Conservation (phyloP, 2,113 vertebrate genomes). For the Channa argus region DNA sequence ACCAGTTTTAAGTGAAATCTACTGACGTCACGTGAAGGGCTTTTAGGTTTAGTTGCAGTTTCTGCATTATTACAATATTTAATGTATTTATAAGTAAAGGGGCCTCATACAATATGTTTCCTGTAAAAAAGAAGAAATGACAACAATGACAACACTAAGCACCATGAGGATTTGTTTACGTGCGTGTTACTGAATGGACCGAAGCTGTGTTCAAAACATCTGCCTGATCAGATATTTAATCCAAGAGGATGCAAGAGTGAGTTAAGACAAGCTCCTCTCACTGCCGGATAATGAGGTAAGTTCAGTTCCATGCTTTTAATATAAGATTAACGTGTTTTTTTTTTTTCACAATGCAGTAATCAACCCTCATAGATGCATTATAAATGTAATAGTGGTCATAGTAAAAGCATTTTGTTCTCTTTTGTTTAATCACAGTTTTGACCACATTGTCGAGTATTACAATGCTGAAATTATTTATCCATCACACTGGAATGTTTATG, state of each 20-base stretch:
- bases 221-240: constrained; percentile 49
- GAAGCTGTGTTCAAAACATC: constrained; percentile 33
- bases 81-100: neutral
- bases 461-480: neutral
- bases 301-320: neutral
- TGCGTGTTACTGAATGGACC: constrained; percentile 1
- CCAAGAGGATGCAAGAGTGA: constrained; percentile 35
- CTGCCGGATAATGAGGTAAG: constrained; percentile 52
- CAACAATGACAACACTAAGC: neutral
- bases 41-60: neutral
- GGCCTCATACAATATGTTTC: neutral
- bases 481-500: neutral
- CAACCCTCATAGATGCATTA: too few species aligned
- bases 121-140: neutral
- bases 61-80: neutral
- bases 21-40: constrained; percentile 14
- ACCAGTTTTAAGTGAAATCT: constrained; percentile 6
- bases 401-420: too few species aligned
- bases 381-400: too few species aligned
- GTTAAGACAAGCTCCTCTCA: constrained; percentile 37
- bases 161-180: constrained; percentile 7
- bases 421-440: too few species aligned
- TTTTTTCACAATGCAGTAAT: too few species aligned
- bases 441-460: too few species aligned
- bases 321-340: too few species aligned